Percentiles rank a stretch among this genome's conserved stretches.
These are phyloP conservation scores for Diplazon laetatorius DNA, from an alignment of 2,888 invertebrate genomes.

Conservation along the genomic window DNA sequence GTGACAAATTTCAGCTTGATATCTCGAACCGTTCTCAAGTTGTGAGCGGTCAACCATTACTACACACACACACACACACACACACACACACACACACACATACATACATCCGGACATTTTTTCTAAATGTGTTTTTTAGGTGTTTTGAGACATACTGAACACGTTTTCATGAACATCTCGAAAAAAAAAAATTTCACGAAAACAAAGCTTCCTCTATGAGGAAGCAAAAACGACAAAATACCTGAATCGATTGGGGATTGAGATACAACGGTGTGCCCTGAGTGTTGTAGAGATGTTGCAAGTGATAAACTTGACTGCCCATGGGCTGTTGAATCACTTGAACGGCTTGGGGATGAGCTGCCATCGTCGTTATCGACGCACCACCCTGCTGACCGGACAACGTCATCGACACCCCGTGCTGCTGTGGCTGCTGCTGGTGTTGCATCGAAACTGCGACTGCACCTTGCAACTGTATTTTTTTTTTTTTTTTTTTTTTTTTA, in stretches of 20 bases:
- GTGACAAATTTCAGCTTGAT: too few species aligned
- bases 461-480: slow-evolving; percentile 76
- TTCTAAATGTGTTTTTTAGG: too few species aligned
- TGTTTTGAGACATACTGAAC: too few species aligned
- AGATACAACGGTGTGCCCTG: slow-evolving; percentile 90
- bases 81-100: too few species aligned
- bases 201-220: too few species aligned
- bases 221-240: slow-evolving; percentile 64
- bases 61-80: too few species aligned
- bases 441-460: slow-evolving; percentile 84
- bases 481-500: too few species aligned
- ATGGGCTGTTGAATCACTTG: slow-evolving; percentile 93
- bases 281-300: slow-evolving; percentile 91
- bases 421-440: slow-evolving; percentile 82
- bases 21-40: too few species aligned
- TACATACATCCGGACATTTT: too few species aligned
- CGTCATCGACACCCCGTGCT: slow-evolving; percentile 82
- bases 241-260: slow-evolving; percentile 91
- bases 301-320: slow-evolving; percentile 88
- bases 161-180: too few species aligned
- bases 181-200: too few species aligned
- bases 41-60: too few species aligned
- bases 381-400: slow-evolving; percentile 82
- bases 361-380: slow-evolving; percentile 89
- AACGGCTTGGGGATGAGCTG: slow-evolving; percentile 88